Conservation (phyloP, 2,888 invertebrate genomes). For the Serripes groenlandicus region DNA sequence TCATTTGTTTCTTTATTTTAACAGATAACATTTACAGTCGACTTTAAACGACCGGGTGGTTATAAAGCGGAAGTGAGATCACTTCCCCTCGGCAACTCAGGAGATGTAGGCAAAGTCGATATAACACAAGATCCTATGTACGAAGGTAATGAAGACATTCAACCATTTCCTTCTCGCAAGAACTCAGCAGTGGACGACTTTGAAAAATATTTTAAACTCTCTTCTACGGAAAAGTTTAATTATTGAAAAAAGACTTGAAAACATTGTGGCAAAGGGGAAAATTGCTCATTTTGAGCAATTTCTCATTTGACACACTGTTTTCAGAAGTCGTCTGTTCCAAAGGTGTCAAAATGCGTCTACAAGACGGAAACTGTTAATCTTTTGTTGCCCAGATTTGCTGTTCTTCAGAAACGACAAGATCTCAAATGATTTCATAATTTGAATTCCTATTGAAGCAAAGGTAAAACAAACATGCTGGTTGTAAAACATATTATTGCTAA, state of each 20-base stretch:
- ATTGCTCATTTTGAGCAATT: not conserved
- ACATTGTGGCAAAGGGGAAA: not conserved
- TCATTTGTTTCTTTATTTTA: not conserved
- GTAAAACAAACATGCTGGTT: no score
- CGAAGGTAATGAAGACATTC: constrained; percentile 3
- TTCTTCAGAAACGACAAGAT: no score
- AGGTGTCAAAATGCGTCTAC: no score
- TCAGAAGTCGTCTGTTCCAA: no score
- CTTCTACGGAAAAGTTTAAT: not conserved
- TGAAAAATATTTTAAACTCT: not conserved
- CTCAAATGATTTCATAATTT: no score
- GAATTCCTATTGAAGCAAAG: no score
- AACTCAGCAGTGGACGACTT: no score
- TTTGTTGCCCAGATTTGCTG: no score
- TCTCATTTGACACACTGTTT: no score
- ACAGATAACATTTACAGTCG: constrained; percentile 8
- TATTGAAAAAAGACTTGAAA: not conserved
- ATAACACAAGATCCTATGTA: constrained; percentile 5
- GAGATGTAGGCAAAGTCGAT: not conserved
- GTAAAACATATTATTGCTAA: no score
- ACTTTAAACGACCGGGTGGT: constrained; percentile 6
- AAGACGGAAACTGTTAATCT: no score
- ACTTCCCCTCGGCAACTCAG: not conserved
- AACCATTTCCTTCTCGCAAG: not conserved
- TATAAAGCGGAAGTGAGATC: not conserved